phyloP scores from a whole-genome alignment of 2,888 invertebrate genomes.

The Eumacrocentrus americanus region DNA sequence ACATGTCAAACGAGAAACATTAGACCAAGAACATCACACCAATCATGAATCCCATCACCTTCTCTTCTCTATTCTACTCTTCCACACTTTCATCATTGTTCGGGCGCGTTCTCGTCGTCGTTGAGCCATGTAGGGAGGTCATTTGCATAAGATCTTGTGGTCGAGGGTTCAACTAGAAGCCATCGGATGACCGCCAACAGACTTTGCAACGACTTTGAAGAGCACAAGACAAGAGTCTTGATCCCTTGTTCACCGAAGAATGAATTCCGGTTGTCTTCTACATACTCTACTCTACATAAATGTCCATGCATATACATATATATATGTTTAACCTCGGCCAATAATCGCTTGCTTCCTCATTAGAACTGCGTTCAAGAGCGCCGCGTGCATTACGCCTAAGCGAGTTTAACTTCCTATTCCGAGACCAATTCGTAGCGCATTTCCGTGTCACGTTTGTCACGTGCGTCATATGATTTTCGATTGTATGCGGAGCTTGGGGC shows the following conservation, averaged over 20 bases:
- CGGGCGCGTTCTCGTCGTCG: conserved; percentile 6
- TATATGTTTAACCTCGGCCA: neutral
- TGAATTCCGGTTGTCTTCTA: neutral
- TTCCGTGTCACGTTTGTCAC: conserved; percentile 25
- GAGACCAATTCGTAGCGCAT: conserved; percentile 16
- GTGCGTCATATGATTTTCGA: conserved; percentile 25
- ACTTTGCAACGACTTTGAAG: conserved; percentile 22
- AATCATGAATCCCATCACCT: neutral
- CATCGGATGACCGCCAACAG: conserved; percentile 5
- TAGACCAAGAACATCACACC: neutral
- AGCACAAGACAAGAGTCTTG: neutral
- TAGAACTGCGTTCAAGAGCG: conserved; percentile 52
- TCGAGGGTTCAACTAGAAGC: conserved; percentile 11
- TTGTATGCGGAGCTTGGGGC: conserved; percentile 6
- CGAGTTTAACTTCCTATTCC: conserved; percentile 9
- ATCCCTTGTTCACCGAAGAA: conserved; percentile 4
- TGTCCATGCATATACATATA: neutral
- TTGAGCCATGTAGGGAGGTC: conserved; percentile 8
- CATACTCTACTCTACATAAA: neutral
- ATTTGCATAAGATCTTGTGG: conserved; percentile 19
- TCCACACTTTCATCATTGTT: neutral
- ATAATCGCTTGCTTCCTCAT: conserved; percentile 59
- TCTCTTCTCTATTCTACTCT: neutral
- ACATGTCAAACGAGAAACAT: too few relatives aligned
- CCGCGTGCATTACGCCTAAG: conserved; percentile 27